Evolutionary conservation across 2,888 invertebrate species (phyloP).

Genomic region (Drosophila ochracea): DNA sequence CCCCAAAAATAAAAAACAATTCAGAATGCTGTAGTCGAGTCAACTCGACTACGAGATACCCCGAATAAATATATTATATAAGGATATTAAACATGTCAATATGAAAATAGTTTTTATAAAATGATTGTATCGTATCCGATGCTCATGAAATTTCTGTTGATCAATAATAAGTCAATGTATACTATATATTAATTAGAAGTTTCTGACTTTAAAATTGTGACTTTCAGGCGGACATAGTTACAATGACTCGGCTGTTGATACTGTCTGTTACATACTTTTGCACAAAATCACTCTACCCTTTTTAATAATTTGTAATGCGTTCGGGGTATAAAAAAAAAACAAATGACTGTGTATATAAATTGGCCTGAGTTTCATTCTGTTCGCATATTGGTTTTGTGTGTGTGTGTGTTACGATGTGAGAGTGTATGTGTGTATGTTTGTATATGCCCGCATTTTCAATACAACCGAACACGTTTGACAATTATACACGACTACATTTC

Average conservation of each 20-base stretch:
- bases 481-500: conserved; percentile 78
- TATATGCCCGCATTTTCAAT: conserved; percentile 53
- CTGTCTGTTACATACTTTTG: neutral
- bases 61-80: neutral
- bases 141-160: neutral
- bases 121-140: neutral
- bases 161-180: neutral
- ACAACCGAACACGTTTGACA: conserved; percentile 78
- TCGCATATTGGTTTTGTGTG: conserved; percentile 5
- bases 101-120: neutral
- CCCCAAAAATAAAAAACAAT: conserved; percentile 1
- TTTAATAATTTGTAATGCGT: neutral
- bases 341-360: conserved; percentile 64
- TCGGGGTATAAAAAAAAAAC: conserved; percentile 16
- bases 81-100: neutral
- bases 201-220: neutral
- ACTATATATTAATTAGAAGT: neutral
- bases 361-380: conserved; percentile 29
- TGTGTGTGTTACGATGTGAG: conserved; percentile 7
- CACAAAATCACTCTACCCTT: neutral
- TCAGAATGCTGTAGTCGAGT: neutral
- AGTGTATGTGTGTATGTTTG: conserved; percentile 14
- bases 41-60: neutral
- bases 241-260: neutral
- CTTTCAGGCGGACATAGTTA: neutral